Conservation (phyloP, 2,113 vertebrate genomes). For the Centrocercus urophasianus region DNA sequence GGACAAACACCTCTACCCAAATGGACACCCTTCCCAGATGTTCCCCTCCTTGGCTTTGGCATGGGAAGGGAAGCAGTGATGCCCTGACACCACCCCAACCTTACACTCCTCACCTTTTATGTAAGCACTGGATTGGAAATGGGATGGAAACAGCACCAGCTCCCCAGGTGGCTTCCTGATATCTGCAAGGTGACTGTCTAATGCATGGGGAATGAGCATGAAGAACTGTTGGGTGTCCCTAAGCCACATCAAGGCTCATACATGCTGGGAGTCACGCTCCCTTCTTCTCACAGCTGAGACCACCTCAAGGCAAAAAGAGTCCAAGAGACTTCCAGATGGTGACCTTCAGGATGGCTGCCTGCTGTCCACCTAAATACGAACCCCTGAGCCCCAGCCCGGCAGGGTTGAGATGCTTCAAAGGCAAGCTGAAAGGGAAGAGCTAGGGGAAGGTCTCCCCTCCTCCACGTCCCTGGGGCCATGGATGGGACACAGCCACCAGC, state of each 20-base stretch:
- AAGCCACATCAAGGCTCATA: background rate
- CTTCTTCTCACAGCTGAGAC: background rate
- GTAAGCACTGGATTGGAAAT: background rate
- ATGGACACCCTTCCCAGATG: background rate
- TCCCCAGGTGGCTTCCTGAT: background rate
- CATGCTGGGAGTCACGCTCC: background rate
- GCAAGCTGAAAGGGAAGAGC: background rate
- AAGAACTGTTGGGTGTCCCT: background rate
- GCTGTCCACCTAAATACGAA: background rate
- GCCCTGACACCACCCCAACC: background rate
- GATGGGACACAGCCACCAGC: background rate
- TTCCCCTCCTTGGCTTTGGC: accelerated
- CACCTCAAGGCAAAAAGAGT: background rate
- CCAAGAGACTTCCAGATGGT: background rate
- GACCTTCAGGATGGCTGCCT: background rate
- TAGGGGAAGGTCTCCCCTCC: background rate
- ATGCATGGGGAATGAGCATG: background rate
- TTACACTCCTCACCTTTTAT: background rate
- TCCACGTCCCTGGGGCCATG: background rate
- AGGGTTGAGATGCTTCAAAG: background rate
- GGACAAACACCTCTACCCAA: background rate
- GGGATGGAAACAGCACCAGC: background rate
- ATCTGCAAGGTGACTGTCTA: background rate
- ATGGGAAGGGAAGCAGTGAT: background rate
- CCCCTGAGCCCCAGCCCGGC: background rate